Evolutionary conservation across 2,113 vertebrate genomes (phyloP).

Genomic region (Pantherophis guttatus): DNA sequence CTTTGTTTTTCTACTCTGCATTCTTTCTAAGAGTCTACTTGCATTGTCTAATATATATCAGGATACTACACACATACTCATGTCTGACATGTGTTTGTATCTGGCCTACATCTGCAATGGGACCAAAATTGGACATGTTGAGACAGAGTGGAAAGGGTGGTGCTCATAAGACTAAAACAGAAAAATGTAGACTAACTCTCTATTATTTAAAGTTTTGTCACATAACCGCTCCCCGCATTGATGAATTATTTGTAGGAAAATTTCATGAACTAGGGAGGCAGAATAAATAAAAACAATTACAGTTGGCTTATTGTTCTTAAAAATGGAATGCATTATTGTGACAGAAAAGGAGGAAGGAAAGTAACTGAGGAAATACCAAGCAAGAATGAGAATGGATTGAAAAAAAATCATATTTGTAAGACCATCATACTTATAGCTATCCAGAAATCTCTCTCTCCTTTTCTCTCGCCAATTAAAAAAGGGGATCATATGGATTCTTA

Average conservation of each 20-base stretch:
- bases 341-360: not conserved
- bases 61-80: not conserved
- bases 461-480: not conserved
- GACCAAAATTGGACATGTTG: not conserved
- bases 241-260: not conserved
- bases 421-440: not conserved
- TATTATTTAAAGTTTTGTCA: not conserved
- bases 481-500: not conserved
- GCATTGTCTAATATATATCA: not conserved
- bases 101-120: not conserved
- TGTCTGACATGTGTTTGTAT: not conserved
- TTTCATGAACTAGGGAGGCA: not conserved
- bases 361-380: not conserved
- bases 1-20: not conserved
- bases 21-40: not conserved
- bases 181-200: not conserved
- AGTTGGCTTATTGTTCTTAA: not conserved
- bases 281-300: not conserved
- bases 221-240: not conserved
- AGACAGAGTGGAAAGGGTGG: not conserved
- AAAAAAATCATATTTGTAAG: not conserved
- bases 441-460: not conserved
- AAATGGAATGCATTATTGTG: not conserved
- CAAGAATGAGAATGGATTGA: not conserved
- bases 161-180: not conserved